Evolutionary conservation across 2,797 vertebrate species (phyloP).

Genomic region (Helostoma temminkii): DNA sequence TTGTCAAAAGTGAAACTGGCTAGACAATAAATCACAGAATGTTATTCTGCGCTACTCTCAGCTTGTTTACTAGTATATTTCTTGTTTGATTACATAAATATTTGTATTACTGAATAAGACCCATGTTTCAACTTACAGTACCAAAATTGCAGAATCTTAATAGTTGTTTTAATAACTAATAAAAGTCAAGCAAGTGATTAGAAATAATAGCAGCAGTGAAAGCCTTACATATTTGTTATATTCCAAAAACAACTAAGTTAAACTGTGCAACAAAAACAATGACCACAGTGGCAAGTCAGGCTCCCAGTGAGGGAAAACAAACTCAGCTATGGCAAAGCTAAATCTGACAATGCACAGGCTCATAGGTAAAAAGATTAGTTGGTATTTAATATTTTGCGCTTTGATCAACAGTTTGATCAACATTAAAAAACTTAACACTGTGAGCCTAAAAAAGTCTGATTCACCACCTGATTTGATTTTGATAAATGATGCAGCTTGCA

Average conservation of each 20-base stretch:
- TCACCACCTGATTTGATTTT: constrained; percentile 42
- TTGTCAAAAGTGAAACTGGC: constrained; percentile 9
- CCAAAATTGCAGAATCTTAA: neutral
- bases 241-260: constrained; percentile 22
- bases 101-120: constrained; percentile 3
- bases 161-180: neutral
- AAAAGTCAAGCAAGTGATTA: constrained; percentile 24
- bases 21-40: neutral
- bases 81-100: constrained; percentile 6
- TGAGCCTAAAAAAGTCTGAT: constrained; percentile 32
- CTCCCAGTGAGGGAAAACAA: constrained; percentile 27
- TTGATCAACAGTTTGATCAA: constrained; percentile 40
- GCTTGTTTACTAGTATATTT: neutral
- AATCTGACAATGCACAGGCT: constrained; percentile 9
- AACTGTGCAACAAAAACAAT: constrained; percentile 52
- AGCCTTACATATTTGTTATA: constrained; percentile 22
- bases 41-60: neutral
- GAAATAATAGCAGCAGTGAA: constrained; percentile 18
- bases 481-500: constrained; percentile 26
- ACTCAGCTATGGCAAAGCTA: constrained; percentile 36
- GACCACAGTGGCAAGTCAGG: constrained; percentile 27
- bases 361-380: constrained; percentile 39
- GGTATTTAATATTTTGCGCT: constrained; percentile 51
- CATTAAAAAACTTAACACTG: constrained; percentile 24
- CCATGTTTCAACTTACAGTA: too few species aligned